Base-by-base conservation (phyloP, 1,140 invertebrate genomes). In the Brachionus manjavacas region DNA sequence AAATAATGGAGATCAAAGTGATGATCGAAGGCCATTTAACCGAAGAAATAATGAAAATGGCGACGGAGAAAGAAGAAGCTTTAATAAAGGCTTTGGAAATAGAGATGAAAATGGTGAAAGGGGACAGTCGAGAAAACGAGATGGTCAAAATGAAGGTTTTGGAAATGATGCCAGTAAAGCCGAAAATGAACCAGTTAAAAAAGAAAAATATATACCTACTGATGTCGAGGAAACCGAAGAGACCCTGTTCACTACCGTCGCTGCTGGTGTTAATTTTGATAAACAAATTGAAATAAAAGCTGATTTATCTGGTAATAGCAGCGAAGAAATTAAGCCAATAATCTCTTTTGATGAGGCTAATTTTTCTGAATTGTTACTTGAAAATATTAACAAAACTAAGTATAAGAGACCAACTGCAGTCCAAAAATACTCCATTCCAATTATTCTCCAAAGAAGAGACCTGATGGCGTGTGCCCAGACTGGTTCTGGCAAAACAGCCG, bases 391-490 rank as follows among this genome's bases (percentile, higher is more conserved):
- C 1, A 94, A 93, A 86, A 94, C 94, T 0, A 92, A 93, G 0
- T 99, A 98, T 87, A 92, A 86, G 0, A 93, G 92, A 86, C 95
- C 96, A 0, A 98, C 96, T 0, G 96, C 96, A 0, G 94, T 99
- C 49, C 97, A 99, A 87, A 96, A 96, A 87, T 91, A 94, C 85
- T 92, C 95, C 0, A 93, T 98, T 66, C 95, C 96, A 0, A 93
- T 94, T 14, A 93, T 98, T 49, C 88, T 93, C 87, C 89, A 84
- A 0, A 93, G 93, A 4, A 89, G 95, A 66, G 96, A 99, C 91
- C 86, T 99, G 8, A 98, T 99, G 96, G 96, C 93, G 0, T 98
- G 96, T 89, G 96, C 97, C 0, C 96, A 99, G 89, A 99, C 97
- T 49, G 97, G 97, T 0, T 97, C 95, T 0, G 97, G 97, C 43